Evolutionary conservation across 2,888 invertebrate species (phyloP).

Genomic region (Apotomis turbidana): DNA sequence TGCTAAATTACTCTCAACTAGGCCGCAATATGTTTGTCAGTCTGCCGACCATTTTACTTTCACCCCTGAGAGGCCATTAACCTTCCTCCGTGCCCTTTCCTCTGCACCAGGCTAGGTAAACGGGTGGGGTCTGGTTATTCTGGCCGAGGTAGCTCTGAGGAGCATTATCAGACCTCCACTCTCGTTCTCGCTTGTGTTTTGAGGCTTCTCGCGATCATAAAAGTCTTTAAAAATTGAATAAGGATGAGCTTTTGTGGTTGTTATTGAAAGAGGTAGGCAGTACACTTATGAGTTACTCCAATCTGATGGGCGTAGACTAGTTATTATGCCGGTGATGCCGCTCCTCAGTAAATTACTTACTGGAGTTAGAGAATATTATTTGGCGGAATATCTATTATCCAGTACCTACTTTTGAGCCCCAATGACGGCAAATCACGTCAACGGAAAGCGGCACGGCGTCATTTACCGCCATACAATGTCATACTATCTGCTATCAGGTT

Average conservation of each 20-base stretch:
- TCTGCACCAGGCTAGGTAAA: conserved; percentile 44
- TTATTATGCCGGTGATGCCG: too few relatives aligned
- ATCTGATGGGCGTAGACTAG: too few relatives aligned
- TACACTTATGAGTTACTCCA: too few relatives aligned
- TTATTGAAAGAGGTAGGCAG: too few relatives aligned
- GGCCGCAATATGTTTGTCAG: conserved; percentile 62
- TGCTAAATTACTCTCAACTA: conserved; percentile 67
- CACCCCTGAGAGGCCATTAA: conserved; percentile 65
- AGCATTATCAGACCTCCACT: conserved; percentile 58
- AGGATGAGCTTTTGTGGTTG: background rate
- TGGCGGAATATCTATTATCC: too few relatives aligned
- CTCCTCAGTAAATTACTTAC: too few relatives aligned
- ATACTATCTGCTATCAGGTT: too few relatives aligned
- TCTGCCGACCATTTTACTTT: conserved; percentile 55
- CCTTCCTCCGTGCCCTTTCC: conserved; percentile 56
- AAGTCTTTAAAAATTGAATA: background rate
- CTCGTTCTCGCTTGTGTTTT: conserved; percentile 64
- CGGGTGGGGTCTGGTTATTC: conserved; percentile 50
- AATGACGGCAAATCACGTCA: too few relatives aligned
- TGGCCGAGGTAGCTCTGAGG: conserved; percentile 58
- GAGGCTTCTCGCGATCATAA: conserved; percentile 43
- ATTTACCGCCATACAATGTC: too few relatives aligned
- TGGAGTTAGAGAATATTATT: too few relatives aligned
- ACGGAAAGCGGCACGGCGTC: too few relatives aligned
- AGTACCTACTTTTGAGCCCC: too few relatives aligned